A percentile compares a stretch with the other conserved stretches of the same genome.
Conservation (phyloP, 1,140 invertebrate genomes). For the Aplysia californica region DNA sequence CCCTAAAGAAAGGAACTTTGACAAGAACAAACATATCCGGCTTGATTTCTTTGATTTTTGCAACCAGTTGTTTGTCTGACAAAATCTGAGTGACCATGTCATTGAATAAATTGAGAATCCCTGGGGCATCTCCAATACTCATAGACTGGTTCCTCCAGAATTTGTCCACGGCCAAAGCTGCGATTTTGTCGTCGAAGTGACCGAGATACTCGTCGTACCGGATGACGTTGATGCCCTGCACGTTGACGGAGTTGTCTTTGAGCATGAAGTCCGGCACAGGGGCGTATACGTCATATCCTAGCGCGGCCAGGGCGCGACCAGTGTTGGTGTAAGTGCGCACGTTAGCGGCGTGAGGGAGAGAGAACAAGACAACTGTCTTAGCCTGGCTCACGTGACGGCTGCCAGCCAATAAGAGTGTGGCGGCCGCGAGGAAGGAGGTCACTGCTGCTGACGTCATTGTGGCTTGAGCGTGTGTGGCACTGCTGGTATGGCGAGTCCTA, state of each 20-base stretch:
- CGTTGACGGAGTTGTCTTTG: too few species aligned
- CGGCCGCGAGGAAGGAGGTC: too few species aligned
- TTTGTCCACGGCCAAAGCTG: neutral
- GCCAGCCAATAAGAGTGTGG: too few species aligned
- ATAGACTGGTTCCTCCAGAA: too few species aligned
- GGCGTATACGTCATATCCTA: too few species aligned
- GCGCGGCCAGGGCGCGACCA: too few species aligned
- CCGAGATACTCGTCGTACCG: too few species aligned
- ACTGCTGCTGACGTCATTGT: neutral
- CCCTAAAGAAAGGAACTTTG: neutral
- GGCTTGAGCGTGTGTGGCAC: neutral
- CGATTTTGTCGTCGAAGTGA: too few species aligned
- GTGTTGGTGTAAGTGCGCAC: constrained; percentile 9
- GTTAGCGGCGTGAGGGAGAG: too few species aligned
- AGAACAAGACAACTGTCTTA: constrained; percentile 13
- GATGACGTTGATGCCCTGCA: too few species aligned
- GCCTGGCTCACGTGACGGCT: neutral
- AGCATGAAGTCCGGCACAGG: neutral
- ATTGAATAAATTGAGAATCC: neutral
- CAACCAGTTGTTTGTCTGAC: neutral
- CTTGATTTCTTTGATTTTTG: neutral
- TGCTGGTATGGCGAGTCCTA: neutral
- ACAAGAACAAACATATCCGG: constrained; percentile 10
- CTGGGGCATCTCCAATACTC: neutral
- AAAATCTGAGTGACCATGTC: too few species aligned